phyloP scores from a whole-genome alignment of 1,140 invertebrate genomes.

The Anthonomus grandis region DNA sequence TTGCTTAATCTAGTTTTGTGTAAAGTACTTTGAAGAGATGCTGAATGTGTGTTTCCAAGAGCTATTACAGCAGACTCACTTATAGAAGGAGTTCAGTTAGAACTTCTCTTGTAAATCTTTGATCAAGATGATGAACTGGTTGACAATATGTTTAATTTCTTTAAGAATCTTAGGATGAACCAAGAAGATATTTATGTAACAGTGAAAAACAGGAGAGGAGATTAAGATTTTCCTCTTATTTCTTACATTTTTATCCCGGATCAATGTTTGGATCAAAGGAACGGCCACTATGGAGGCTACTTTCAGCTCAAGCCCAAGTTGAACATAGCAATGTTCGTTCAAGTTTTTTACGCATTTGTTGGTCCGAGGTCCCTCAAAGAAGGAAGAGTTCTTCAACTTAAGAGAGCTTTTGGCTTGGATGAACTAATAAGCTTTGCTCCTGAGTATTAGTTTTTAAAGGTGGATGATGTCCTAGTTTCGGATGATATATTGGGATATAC shows the following conservation, averaged over 20 bases:
- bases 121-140: slow-evolving; percentile 1
- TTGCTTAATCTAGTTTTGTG: slow-evolving; percentile 23
- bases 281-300: slow-evolving; percentile 30
- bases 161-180: slow-evolving; percentile 6
- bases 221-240: slow-evolving; percentile 1
- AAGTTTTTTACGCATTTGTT: slow-evolving; percentile 9
- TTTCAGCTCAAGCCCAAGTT: slow-evolving; percentile 14
- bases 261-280: slow-evolving; percentile 14
- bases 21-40: slow-evolving; percentile 27
- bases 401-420: slow-evolving; percentile 1
- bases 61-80: not conserved
- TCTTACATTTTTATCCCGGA: slow-evolving; percentile 7
- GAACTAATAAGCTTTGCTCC: slow-evolving; percentile 22
- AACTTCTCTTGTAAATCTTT: not conserved
- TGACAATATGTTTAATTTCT: not conserved
- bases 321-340: not conserved
- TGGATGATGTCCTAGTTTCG: slow-evolving; percentile 23
- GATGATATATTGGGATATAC: slow-evolving; percentile 26
- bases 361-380: slow-evolving; percentile 2
- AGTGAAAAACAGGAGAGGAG: slow-evolving; percentile 8
- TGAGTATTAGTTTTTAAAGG: slow-evolving; percentile 17
- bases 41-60: slow-evolving; percentile 7
- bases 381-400: slow-evolving; percentile 30
- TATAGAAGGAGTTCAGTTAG: not conserved
- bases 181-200: slow-evolving; percentile 22